Base-by-base conservation (phyloP, 2,888 invertebrate species). In the Agrypnus murinus region DNA sequence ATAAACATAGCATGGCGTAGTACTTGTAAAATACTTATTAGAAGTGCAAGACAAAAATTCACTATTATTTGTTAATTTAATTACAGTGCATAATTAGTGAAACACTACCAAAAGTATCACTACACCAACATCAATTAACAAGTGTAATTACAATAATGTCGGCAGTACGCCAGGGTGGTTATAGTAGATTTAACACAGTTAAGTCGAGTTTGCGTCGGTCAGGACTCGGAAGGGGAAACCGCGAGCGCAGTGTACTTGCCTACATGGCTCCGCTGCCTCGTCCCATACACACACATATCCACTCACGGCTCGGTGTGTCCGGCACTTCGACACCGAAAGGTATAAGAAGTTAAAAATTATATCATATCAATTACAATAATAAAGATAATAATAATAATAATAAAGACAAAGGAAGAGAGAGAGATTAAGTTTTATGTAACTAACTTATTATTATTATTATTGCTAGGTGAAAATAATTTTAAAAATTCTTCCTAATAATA, bases 11-110 rank as follows among this genome's bases (percentile, higher is more conserved):
- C 50, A 50, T 50, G 32, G 50, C 4, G n/a, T 43, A 15, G 43
- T 50, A 48, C 12, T 31, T n/a, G n/a, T 43, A 15, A 15, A 31
- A 48, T 19, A 25, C n/a, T n/a, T n/a, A 19, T 17, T 62, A 62
- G 46, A 25, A 62, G 15, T 62, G 62, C 62, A 63, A 50, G 62
- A 19, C 2, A 46, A 10, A 38, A 17, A 17, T 36, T 17, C 15
- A 36, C 31, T 58, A 38, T n/a, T n/a, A 36, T 10, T 25, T 3
- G 2, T 57, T 57, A 40, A 48, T 66, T 66, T 59, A 50, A 59
- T 66, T 66, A n/a, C 66, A 66, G 66, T 59, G 66, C 59, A 60
- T 48, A 59, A 66, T 66, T 66, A 59, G 66, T 50, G 59, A 60
- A 59, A 38, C 50, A 34, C 48, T 60, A 65, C 57, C 25, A 65